Conservation (phyloP, 2,888 invertebrate species). For the Platerodrilus igneus region DNA sequence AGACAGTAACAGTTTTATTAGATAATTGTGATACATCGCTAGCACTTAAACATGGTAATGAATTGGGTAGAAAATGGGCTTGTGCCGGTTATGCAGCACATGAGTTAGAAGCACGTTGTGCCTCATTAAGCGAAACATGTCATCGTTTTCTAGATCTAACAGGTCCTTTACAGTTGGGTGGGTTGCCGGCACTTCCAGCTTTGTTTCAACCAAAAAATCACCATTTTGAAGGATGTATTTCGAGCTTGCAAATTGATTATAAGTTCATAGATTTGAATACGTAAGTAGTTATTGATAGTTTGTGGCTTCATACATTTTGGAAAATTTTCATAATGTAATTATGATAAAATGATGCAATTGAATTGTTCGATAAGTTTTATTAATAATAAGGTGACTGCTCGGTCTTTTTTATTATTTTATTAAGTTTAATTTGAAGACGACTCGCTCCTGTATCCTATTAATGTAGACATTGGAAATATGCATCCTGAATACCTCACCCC, state of each 20-base stretch:
- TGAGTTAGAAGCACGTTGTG: conserved; percentile 68
- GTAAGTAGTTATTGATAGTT: too few species aligned
- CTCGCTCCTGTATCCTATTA: too few species aligned
- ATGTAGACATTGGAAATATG: too few species aligned
- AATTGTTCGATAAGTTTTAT: too few species aligned
- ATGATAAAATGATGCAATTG: too few species aligned
- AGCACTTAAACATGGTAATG: conserved; percentile 64
- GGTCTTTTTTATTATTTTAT: too few species aligned
- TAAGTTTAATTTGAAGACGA: too few species aligned
- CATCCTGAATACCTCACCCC: too few species aligned
- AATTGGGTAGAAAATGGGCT: conserved; percentile 69
- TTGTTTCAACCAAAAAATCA: conserved; percentile 74
- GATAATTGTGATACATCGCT: conserved; percentile 86
- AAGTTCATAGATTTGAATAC: conserved; percentile 81
- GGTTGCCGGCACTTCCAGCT: conserved; percentile 76
- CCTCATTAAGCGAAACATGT: conserved; percentile 71
- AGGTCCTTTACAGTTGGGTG: conserved; percentile 75
- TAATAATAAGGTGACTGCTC: too few species aligned
- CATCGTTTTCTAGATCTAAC: conserved; percentile 89
- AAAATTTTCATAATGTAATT: too few species aligned
- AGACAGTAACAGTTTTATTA: conserved; percentile 76
- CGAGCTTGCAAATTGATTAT: conserved; percentile 81
- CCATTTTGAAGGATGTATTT: conserved; percentile 87
- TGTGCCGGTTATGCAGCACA: conserved; percentile 79
- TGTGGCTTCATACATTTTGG: too few species aligned